Evolutionary conservation across 2,113 vertebrate genomes (phyloP).

Genomic region (Oncorhynchus mykiss): DNA sequence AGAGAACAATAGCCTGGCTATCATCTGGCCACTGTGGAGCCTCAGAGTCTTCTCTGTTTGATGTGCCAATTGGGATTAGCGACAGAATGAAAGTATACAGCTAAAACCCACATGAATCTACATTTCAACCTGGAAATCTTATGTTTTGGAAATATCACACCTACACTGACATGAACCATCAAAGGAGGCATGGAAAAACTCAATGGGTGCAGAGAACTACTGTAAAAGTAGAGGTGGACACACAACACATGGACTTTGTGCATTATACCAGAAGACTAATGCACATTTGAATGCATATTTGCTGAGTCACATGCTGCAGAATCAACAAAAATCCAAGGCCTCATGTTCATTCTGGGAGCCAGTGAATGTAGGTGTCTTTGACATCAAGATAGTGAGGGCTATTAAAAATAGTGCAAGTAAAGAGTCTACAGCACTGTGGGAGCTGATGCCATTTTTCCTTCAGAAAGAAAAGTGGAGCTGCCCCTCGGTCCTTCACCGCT

Average conservation of each 20-base stretch:
- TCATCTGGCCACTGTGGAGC: neutral
- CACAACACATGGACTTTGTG: constrained; percentile 42
- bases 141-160: neutral
- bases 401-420: constrained; percentile 66
- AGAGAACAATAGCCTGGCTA: neutral
- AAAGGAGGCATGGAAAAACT: neutral
- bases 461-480: constrained; percentile 69
- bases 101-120: neutral
- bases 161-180: neutral
- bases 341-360: constrained; percentile 43
- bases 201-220: no score
- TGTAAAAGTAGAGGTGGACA: no score
- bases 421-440: constrained; percentile 51
- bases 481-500: constrained; percentile 56
- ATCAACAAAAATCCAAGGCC: constrained; percentile 28
- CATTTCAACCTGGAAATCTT: neutral
- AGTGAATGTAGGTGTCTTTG: constrained; percentile 51
- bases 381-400: constrained; percentile 46
- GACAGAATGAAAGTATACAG: no score
- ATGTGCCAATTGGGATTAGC: no score
- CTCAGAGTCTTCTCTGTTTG: no score
- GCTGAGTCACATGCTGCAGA: constrained; percentile 16
- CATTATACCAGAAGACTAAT: constrained; percentile 19
- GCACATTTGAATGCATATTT: neutral
- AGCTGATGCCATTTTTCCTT: constrained; percentile 64